Base-by-base conservation (phyloP, 2,113 vertebrate genomes). In the Callopanchax toddi region DNA sequence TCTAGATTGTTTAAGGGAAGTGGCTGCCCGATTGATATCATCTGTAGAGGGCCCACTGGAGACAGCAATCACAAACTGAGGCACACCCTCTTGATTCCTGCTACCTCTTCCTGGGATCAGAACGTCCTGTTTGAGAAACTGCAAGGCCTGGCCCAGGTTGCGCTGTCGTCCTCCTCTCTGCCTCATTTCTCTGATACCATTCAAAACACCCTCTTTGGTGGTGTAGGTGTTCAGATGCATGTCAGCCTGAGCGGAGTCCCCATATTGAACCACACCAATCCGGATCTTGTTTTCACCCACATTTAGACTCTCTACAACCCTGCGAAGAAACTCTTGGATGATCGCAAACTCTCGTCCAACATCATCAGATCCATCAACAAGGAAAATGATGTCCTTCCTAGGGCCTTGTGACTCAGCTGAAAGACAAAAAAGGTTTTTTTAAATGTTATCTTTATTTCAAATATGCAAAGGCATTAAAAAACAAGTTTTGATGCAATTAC, bases 311-410 rank as follows among this genome's bases (percentile, higher is more conserved):
- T 95, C 93, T 2, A 97, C 94, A 1, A 98, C 75, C 22, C 83
- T 91, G 60, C 92, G 88, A 37, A 98, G 79, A 66, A 99, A 98
- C 0, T 91, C 89, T 69, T 93, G 93, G 74, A 99, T 76, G 39
- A 95, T 87, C 17, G 93, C 76, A 67, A 97, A 99, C 46, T 94
- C 93, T 1, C 78, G 88, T 73, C 94, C 90, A 81, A 95, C 92
- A 0, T 85, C 90, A 13, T 94, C 93, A 0, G 97, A 98, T 67
- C 97, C 95, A 42, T 98, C 97, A 0, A 99, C 87, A 36, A 99
- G 89, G 82, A 99, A 98, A 64, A 99, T 87, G 23, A 99, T 72
- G 11, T 99, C 97, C 71, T 95, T 97, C 78, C 91, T 93, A 13
- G 93, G 92, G 23, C 86, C 90, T 74, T 91, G 86, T 11, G 70